Evolutionary conservation across 2,888 invertebrate genomes (phyloP), one percentile per base, ranked within the genome.

Genomic region (Hermodice carunculata): DNA sequence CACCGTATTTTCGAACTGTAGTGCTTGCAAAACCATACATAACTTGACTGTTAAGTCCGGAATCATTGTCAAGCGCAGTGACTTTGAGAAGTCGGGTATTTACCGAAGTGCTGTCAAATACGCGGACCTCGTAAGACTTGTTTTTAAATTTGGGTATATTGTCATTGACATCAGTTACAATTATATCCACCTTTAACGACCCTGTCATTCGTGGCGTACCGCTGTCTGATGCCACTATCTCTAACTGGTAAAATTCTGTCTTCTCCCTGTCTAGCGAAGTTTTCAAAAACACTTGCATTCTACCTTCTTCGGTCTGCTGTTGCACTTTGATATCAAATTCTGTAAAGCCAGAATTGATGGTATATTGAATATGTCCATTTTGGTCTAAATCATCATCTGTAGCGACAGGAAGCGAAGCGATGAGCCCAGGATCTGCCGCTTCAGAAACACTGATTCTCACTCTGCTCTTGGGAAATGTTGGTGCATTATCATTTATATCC

Each of bases 91-190:
- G 34, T 6, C 42, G n/a, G 28, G 60, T 11, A 32, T 60, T 60
- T 3, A 51, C 44, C 17, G 29, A 28, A 4, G 40, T 19, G 29
- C 52, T 60, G 40, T 60, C 60, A 8, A 34, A 24, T 26, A 60
- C 49, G 29, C 11, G 28, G 28, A 40, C 60, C 3, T 5, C 8
- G 43, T 60, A 60, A 2, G 60, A 52, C 2, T 2, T 31, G 52
- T 60, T 60, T 17, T 40, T 32, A 22, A 60, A 60, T 1, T 14
- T 3, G 1, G 60, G 60, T 4, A 28, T 52, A 32, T 60, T 48
- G 31, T 60, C 60, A 40, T 60, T 60, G n/a, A 28, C 60, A 22
- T 60, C 60, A 22, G 37, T 42, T 8, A 60, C 52, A 8, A 40
- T 40, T 2, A 60, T 19, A 8, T n/a, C 43, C 6, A 60, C 60